phyloP scores from a whole-genome alignment of 2,113 vertebrate genomes.

The Malurus alboscapulatus region DNA sequence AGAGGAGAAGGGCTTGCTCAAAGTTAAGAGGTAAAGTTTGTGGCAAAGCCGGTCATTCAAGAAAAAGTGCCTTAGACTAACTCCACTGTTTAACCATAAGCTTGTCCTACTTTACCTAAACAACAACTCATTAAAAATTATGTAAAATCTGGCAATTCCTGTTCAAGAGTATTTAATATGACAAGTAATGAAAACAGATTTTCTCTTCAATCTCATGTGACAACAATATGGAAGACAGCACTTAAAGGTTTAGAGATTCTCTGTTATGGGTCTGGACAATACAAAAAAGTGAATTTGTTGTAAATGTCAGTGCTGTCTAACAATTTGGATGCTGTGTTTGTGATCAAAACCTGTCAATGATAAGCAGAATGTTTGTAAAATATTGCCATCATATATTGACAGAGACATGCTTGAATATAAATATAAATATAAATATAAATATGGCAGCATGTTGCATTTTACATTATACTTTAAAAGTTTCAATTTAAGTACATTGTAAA shows the following conservation, averaged over 20 bases:
- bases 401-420: not conserved
- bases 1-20: not conserved
- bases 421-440: not conserved
- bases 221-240: not conserved
- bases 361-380: not conserved
- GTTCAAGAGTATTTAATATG: not conserved
- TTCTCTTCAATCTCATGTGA: not conserved
- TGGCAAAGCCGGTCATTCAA: constrained; percentile 14
- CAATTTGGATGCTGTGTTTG: not conserved
- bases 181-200: not conserved
- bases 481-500: not conserved
- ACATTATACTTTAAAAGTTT: not conserved
- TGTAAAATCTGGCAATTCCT: not conserved
- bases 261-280: not conserved
- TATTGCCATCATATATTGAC: not conserved
- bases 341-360: not conserved
- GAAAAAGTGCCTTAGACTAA: not conserved
- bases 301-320: not conserved
- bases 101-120: not conserved
- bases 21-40: not conserved
- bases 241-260: not conserved
- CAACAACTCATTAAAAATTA: not conserved
- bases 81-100: not conserved
- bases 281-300: not conserved
- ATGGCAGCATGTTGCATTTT: not conserved